These are phyloP conservation scores for Ophioninae sp. DNA, from an alignment of 2,888 invertebrate genomes.

Conservation along the genomic window DNA sequence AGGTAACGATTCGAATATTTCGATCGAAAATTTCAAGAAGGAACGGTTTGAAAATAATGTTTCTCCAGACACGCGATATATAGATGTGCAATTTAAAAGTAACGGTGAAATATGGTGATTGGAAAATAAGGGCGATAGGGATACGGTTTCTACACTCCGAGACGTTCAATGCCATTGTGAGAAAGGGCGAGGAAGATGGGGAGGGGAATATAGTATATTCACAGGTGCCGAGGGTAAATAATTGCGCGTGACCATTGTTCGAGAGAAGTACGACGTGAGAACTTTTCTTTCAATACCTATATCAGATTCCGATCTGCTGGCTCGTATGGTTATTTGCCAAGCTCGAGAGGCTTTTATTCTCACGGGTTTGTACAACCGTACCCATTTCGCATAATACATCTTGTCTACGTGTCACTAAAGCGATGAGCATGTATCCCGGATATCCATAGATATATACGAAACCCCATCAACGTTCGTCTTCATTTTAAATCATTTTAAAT, in stretches of 20 bases:
- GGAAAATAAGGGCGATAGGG: neutral
- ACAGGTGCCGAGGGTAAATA: conserved; percentile 64
- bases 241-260: conserved; percentile 63
- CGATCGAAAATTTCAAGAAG: too few species aligned
- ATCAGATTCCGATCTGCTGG: conserved; percentile 2
- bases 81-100: neutral
- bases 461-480: neutral
- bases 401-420: neutral
- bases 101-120: conserved; percentile 2
- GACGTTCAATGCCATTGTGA: conserved; percentile 53
- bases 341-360: neutral
- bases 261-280: conserved; percentile 31
- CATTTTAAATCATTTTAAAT: too few species aligned
- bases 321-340: conserved; percentile 1
- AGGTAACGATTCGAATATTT: too few species aligned
- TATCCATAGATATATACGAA: neutral
- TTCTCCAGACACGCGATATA: neutral
- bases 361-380: neutral
- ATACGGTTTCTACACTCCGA: conserved; percentile 11
- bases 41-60: too few species aligned
- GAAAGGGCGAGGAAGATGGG: conserved; percentile 47
- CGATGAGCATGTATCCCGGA: neutral
- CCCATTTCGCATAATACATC: neutral
- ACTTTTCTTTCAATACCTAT: conserved; percentile 8
- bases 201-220: conserved; percentile 20